Conservation (phyloP, 2,113 vertebrate genomes). For the Brachyhypopomus occidentalis region DNA sequence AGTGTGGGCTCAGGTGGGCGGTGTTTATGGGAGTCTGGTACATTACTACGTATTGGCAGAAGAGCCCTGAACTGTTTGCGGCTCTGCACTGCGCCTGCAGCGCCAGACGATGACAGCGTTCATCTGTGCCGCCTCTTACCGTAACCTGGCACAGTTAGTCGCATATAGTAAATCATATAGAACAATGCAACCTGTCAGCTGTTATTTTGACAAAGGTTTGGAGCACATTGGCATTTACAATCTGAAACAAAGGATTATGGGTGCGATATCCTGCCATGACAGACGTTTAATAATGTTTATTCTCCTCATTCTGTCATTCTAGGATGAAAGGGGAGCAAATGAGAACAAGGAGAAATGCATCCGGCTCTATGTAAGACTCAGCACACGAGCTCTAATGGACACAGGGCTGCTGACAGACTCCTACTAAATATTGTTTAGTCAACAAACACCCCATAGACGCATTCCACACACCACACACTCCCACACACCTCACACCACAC, state of each 20-base stretch:
- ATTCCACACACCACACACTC: no score
- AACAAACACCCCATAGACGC: neutral
- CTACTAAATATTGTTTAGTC: neutral
- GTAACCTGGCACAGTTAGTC: neutral
- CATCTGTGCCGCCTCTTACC: neutral
- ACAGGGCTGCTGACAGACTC: conserved; percentile 34
- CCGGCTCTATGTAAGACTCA: neutral
- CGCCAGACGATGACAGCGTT: neutral
- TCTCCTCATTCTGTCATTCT: conserved; percentile 41
- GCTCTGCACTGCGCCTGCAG: neutral
- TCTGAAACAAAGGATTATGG: neutral
- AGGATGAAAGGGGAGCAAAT: conserved; percentile 4
- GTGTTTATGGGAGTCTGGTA: neutral
- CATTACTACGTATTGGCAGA: neutral
- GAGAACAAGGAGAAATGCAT: neutral
- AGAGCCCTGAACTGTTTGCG: neutral
- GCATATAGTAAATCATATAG: conserved; percentile 12
- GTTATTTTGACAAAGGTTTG: neutral
- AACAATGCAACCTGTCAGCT: neutral
- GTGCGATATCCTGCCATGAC: conserved; percentile 30
- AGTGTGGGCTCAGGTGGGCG: neutral
- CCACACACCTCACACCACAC: no score
- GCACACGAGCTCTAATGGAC: neutral
- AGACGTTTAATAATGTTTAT: conserved; percentile 30
- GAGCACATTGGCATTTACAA: conserved; percentile 15